Conservation (phyloP, 2,113 vertebrate species). For the Typhlomys cinereus region DNA sequence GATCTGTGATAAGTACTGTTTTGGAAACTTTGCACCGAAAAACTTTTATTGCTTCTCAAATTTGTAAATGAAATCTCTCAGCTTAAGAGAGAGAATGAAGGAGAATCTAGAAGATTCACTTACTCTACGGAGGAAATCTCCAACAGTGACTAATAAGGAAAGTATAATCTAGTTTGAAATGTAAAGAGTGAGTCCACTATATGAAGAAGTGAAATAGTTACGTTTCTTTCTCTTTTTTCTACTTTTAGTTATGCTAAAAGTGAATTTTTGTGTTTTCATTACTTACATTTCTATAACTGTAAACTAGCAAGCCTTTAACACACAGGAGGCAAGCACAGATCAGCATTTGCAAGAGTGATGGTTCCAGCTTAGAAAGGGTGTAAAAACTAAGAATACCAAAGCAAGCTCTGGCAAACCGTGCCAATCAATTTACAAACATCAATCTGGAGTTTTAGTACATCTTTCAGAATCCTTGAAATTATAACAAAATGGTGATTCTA, state of each 20-base stretch:
- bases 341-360: neutral
- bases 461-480: neutral
- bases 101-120: neutral
- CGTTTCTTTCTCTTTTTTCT: too few species aligned
- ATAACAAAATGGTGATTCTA: neutral
- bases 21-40: too few species aligned
- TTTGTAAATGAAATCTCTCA: neutral
- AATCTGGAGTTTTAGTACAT: neutral
- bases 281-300: neutral
- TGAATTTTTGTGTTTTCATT: too few species aligned
- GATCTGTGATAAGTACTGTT: neutral
- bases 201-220: neutral
- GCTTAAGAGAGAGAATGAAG: neutral
- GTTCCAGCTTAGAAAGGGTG: neutral
- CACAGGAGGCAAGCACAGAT: neutral
- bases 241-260: too few species aligned
- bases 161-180: slow-evolving; percentile 24
- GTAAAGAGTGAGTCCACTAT: neutral
- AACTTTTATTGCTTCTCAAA: neutral
- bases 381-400: neutral
- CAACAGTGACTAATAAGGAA: neutral
- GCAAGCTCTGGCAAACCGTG: neutral
- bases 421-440: neutral
- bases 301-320: neutral
- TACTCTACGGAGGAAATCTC: neutral